A percentile compares a stretch with the other conserved stretches of the same genome.
Conservation (phyloP, 2,797 vertebrate genomes). For the Hozukius guyotensis region DNA sequence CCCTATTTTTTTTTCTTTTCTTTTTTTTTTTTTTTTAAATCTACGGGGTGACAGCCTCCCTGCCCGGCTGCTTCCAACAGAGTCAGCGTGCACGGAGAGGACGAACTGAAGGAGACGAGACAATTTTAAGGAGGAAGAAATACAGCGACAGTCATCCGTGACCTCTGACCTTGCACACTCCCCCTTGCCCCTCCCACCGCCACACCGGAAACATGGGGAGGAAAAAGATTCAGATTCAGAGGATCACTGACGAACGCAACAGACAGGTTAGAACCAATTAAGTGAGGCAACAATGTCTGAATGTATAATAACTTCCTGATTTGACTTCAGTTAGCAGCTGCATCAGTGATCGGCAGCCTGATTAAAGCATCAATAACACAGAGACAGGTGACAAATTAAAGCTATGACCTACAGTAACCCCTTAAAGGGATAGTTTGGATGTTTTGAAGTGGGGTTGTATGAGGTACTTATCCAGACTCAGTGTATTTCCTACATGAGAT, state of each 20-base stretch:
- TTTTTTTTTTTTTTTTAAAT: background rate
- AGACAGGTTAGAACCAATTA: conserved; percentile 86
- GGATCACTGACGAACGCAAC: conserved; percentile 98
- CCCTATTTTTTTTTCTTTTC: conserved; percentile 33
- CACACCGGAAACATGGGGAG: conserved; percentile 91
- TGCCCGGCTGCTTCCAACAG: conserved; percentile 57
- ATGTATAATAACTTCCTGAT: background rate
- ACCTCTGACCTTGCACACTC: conserved; percentile 59
- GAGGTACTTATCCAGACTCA: background rate
- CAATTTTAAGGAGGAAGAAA: conserved; percentile 10
- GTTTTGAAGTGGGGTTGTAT: too few species aligned
- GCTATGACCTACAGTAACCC: background rate
- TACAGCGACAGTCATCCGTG: conserved; percentile 48
- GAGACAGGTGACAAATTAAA: background rate
- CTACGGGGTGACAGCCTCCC: conserved; percentile 41
- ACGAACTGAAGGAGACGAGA: conserved; percentile 3
- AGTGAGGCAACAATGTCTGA: background rate
- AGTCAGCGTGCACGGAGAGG: conserved; percentile 38
- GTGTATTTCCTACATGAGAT: background rate
- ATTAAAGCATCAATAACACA: background rate
- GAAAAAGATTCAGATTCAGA: conserved; percentile 99
- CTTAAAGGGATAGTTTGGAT: background rate
- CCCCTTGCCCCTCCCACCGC: conserved; percentile 67
- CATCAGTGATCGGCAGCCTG: background rate
- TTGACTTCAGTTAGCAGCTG: background rate